phyloP scores from a whole-genome alignment of 2,888 invertebrate genomes.

The Clepsis dumicolana region DNA sequence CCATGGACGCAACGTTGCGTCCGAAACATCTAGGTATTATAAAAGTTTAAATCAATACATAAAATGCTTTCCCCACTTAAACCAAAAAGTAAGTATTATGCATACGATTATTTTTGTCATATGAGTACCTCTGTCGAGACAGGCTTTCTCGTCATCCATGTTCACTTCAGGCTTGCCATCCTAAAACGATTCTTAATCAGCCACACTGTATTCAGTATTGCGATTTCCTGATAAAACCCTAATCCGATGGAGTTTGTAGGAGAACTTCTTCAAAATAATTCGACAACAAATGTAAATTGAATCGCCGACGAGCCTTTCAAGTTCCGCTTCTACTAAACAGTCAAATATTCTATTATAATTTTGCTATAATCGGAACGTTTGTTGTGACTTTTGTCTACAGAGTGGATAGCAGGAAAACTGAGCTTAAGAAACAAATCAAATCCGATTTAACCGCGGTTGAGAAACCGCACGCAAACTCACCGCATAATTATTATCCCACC shows the following conservation, averaged over 20 bases:
- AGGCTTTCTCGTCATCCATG: too few relatives aligned
- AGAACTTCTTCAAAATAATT: constrained; percentile 34
- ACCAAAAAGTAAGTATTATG: too few relatives aligned
- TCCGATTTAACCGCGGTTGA: too few relatives aligned
- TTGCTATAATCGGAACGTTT: constrained; percentile 17
- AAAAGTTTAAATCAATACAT: too few relatives aligned
- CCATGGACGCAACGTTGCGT: too few relatives aligned
- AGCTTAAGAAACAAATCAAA: background rate
- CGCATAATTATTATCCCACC: too few relatives aligned
- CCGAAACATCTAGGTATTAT: too few relatives aligned
- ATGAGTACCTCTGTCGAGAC: too few relatives aligned
- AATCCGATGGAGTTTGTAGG: constrained; percentile 9
- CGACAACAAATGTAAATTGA: constrained; percentile 30
- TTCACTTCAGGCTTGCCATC: too few relatives aligned
- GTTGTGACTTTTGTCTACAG: background rate
- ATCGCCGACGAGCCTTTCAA: constrained; percentile 30
- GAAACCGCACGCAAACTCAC: too few relatives aligned
- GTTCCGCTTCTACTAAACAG: constrained; percentile 23
- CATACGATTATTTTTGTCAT: too few relatives aligned
- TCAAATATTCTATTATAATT: constrained; percentile 21
- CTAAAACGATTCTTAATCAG: background rate
- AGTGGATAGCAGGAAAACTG: background rate
- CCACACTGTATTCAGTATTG: background rate
- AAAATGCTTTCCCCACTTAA: too few relatives aligned
- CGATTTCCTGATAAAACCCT: background rate